These are phyloP conservation scores for Drosophila pseudoobscura DNA, from an alignment of 1,140 invertebrate species.

Conservation along the genomic window DNA sequence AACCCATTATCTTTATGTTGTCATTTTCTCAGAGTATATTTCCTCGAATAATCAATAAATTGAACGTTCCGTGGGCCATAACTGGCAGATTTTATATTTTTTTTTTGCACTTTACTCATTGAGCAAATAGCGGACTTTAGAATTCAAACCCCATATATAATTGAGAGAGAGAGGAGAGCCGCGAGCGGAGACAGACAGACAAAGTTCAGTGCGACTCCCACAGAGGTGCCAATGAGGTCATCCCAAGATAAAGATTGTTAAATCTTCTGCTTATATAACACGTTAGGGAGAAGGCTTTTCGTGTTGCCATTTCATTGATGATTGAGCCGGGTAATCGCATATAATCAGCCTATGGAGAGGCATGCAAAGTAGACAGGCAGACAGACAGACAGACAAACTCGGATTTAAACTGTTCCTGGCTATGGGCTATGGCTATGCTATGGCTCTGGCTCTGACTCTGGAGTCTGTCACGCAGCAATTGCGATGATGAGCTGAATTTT, in stretches of 20 bases:
- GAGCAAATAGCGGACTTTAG: slow-evolving; percentile 38
- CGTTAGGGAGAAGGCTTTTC: neutral
- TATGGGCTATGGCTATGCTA: neutral
- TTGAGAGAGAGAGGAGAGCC: slow-evolving; percentile 19
- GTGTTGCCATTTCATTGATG: slow-evolving; percentile 56
- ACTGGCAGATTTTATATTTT: slow-evolving; percentile 39
- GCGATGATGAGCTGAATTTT: slow-evolving; percentile 49
- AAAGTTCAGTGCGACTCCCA: slow-evolving; percentile 32
- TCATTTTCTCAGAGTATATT: slow-evolving; percentile 26
- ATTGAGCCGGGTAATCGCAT: slow-evolving; percentile 60
- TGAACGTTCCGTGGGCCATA: slow-evolving; percentile 7
- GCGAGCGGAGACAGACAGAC: neutral
- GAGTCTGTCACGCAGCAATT: slow-evolving; percentile 47
- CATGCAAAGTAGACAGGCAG: slow-evolving; percentile 41
- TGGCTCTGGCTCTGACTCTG: neutral
- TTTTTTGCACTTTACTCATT: slow-evolving; percentile 34
- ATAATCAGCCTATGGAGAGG: slow-evolving; percentile 57
- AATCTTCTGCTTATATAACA: slow-evolving; percentile 7
- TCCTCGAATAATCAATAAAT: slow-evolving; percentile 13
- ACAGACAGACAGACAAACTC: slow-evolving; percentile 11
- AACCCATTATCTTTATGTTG: slow-evolving; percentile 8
- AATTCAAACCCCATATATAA: slow-evolving; percentile 20
- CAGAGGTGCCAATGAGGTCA: slow-evolving; percentile 35
- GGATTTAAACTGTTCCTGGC: slow-evolving; percentile 17
- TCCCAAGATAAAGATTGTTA: slow-evolving; percentile 8